Conservation (phyloP, 1,140 invertebrate genomes). For the Neodiprion fabricii region DNA sequence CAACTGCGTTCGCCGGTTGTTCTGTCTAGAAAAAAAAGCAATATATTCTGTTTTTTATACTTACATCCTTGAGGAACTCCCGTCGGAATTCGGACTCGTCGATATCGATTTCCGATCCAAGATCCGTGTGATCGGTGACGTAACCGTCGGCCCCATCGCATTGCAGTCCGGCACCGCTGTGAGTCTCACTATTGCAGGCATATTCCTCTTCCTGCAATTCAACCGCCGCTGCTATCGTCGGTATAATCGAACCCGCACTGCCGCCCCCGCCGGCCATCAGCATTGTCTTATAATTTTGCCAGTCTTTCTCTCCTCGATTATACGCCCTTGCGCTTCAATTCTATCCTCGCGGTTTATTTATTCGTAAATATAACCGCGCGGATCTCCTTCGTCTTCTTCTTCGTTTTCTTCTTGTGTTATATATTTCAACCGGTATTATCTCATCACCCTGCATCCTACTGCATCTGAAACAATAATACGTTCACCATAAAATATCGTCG, state of each 20-base stretch:
- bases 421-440: constrained; percentile 47
- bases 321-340: too few relatives aligned
- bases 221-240: constrained; percentile 56
- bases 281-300: constrained; percentile 33
- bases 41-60: constrained; percentile 39
- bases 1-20: background rate
- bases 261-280: constrained; percentile 44
- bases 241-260: constrained; percentile 43
- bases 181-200: constrained; percentile 50
- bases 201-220: constrained; percentile 50
- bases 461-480: too few relatives aligned
- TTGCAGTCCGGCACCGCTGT: constrained; percentile 45
- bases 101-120: constrained; percentile 75
- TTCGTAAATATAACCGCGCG: too few relatives aligned
- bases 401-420: constrained; percentile 44
- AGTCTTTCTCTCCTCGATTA: constrained; percentile 17
- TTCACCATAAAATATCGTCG: too few relatives aligned
- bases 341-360: too few relatives aligned
- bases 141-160: constrained; percentile 67
- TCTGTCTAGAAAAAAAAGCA: constrained; percentile 14
- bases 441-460: too few relatives aligned
- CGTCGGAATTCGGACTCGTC: constrained; percentile 75
- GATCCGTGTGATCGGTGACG: constrained; percentile 78
- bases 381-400: constrained; percentile 41
- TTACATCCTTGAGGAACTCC: constrained; percentile 79